Conservation (phyloP, 1,140 invertebrate species). For the Formica selysi region DNA sequence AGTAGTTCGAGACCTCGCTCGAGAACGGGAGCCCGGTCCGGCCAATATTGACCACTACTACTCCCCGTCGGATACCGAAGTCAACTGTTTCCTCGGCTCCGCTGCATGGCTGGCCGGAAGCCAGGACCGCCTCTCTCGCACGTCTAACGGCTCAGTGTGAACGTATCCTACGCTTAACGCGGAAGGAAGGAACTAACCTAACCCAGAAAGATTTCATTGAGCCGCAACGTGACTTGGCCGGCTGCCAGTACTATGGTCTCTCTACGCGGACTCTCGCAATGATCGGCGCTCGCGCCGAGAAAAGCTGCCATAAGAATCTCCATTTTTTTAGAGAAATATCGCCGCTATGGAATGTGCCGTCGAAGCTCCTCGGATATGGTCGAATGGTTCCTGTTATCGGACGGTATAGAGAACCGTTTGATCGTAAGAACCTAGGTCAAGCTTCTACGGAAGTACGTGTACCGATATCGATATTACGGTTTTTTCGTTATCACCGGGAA, state of each 20-base stretch:
- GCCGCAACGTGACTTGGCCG: conserved; percentile 82
- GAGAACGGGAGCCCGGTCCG: conserved; percentile 65
- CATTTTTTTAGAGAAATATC: conserved; percentile 46
- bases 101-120: conserved; percentile 71
- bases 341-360: conserved; percentile 25
- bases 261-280: conserved; percentile 74
- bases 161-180: conserved; percentile 82
- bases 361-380: conserved; percentile 43
- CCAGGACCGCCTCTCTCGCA: conserved; percentile 72
- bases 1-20: conserved; percentile 62
- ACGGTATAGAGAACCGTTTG: conserved; percentile 27
- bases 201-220: conserved; percentile 86
- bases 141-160: conserved; percentile 78
- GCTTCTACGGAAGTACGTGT: conserved; percentile 11
- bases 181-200: conserved; percentile 82
- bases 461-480: conserved; percentile 40
- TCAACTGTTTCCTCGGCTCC: conserved; percentile 64
- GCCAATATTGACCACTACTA: conserved; percentile 82
- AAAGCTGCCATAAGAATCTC: conserved; percentile 55
- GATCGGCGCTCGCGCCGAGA: conserved; percentile 53
- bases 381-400: conserved; percentile 56
- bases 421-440: conserved; percentile 35
- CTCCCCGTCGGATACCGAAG: conserved; percentile 70
- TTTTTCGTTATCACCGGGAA: conserved; percentile 25
- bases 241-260: conserved; percentile 83